phyloP scores from a whole-genome alignment of 2,888 invertebrate species.

The Camponotus fellah region DNA sequence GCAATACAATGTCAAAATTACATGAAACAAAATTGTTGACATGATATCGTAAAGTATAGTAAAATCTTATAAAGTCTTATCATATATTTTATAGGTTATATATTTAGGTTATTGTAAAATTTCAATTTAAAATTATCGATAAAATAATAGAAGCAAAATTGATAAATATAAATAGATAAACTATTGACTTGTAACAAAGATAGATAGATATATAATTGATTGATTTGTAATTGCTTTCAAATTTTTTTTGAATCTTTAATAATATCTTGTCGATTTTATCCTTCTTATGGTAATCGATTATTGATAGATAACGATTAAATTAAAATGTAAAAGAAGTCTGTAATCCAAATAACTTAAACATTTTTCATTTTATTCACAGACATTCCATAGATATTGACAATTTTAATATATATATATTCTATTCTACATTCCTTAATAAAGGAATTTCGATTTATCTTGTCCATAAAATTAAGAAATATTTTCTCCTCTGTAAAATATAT shows the following conservation, averaged over 20 bases:
- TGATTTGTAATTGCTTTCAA: not conserved
- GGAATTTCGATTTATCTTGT: not conserved
- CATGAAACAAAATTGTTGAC: not conserved
- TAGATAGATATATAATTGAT: not conserved
- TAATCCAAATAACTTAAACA: not conserved
- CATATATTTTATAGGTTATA: too few relatives aligned
- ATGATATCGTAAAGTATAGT: slow-evolving; percentile 13
- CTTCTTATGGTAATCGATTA: not conserved
- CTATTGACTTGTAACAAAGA: not conserved
- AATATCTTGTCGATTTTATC: not conserved
- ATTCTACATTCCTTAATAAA: not conserved
- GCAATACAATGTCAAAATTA: not conserved
- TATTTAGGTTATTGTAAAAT: slow-evolving; percentile 12
- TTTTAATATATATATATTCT: not conserved
- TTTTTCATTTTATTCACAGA: not conserved
- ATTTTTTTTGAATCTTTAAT: not conserved
- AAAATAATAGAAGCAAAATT: slow-evolving; percentile 22
- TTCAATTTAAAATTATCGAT: slow-evolving; percentile 24
- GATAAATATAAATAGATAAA: slow-evolving; percentile 12
- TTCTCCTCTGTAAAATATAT: not conserved
- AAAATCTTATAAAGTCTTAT: slow-evolving; percentile 43
- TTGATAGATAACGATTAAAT: not conserved
- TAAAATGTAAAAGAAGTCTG: not conserved
- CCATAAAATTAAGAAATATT: not conserved
- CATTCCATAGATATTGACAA: not conserved